A percentile compares a stretch with the other conserved stretches of the same genome.
Conservation (phyloP, 1,140 invertebrate genomes). For the Drosophila kohkoa region DNA sequence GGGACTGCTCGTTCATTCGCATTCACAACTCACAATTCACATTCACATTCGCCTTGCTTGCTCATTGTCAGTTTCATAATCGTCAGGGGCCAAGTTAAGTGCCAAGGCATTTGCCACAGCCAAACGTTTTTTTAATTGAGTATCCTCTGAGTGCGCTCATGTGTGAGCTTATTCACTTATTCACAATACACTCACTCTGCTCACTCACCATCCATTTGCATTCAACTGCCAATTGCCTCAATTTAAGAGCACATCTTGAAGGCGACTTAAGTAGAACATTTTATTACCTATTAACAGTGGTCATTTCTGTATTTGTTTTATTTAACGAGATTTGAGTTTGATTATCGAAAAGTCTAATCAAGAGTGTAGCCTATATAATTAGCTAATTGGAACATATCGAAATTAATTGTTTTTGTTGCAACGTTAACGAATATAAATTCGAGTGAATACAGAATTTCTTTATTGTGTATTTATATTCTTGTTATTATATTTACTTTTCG, state of each 20-base stretch:
- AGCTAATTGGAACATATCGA: too few relatives aligned
- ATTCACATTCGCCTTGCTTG: slow-evolving; percentile 12
- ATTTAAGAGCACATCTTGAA: slow-evolving; percentile 2
- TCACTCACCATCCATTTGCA: slow-evolving; percentile 7
- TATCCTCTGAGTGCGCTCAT: slow-evolving; percentile 16
- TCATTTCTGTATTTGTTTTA: too few relatives aligned
- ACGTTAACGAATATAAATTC: too few relatives aligned
- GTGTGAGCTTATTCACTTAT: slow-evolving; percentile 13
- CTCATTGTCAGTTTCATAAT: slow-evolving; percentile 40
- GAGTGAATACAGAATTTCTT: too few relatives aligned
- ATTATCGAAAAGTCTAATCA: too few relatives aligned
- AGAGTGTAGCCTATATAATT: too few relatives aligned
- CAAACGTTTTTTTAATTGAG: slow-evolving; percentile 53
- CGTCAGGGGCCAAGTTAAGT: slow-evolving; percentile 51
- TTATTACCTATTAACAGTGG: too few relatives aligned
- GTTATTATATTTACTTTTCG: too few relatives aligned
- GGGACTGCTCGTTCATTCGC: not conserved
- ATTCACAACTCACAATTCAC: slow-evolving; percentile 13
- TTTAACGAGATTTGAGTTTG: too few relatives aligned
- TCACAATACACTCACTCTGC: not conserved
- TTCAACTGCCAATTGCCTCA: not conserved
- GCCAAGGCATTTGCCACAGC: slow-evolving; percentile 33
- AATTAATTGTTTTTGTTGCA: too few relatives aligned
- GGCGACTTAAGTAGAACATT: too few relatives aligned
- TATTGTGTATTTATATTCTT: too few relatives aligned